These are phyloP conservation scores for Rhodeus uyekii DNA, from an alignment of 2,797 vertebrate genomes.

Conservation along the genomic window DNA sequence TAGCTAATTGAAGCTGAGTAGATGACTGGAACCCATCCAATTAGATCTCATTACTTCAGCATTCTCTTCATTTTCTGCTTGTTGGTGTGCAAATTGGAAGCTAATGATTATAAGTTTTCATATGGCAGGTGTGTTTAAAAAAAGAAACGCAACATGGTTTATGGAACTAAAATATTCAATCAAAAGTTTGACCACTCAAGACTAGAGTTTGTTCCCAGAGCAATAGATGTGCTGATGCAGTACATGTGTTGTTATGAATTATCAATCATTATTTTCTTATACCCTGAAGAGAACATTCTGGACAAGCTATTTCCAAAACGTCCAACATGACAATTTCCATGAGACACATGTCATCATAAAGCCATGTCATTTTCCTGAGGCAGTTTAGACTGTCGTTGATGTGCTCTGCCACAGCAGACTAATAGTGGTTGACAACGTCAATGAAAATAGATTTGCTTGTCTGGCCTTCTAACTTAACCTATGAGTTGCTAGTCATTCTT, in stretches of 20 bases:
- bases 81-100: slow-evolving; percentile 50
- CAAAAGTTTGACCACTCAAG: slow-evolving; percentile 40
- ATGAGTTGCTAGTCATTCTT: not conserved
- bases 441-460: slow-evolving; percentile 76
- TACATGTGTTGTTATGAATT: slow-evolving; percentile 34
- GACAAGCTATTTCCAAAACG: slow-evolving; percentile 39
- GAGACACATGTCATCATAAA: slow-evolving; percentile 50
- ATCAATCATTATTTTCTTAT: slow-evolving; percentile 47
- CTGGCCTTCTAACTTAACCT: slow-evolving; percentile 53
- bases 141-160: slow-evolving; percentile 38
- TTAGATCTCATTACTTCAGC: slow-evolving; percentile 49
- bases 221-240: not conserved
- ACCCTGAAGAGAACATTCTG: slow-evolving; percentile 34
- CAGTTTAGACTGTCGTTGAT: slow-evolving; percentile 49
- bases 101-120: slow-evolving; percentile 46
- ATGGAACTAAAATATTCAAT: slow-evolving; percentile 32
- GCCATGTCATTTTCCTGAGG: slow-evolving; percentile 50
- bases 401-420: slow-evolving; percentile 61
- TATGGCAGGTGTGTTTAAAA: slow-evolving; percentile 28
- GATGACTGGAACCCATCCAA: slow-evolving; percentile 52
- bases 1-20: slow-evolving; percentile 56
- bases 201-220: not conserved
- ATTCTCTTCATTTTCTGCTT: slow-evolving; percentile 46
- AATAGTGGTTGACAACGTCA: slow-evolving; percentile 71
- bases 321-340: slow-evolving; percentile 52